Base-by-base conservation (phyloP, 2,113 vertebrate species). In the Mustelus asterias region DNA sequence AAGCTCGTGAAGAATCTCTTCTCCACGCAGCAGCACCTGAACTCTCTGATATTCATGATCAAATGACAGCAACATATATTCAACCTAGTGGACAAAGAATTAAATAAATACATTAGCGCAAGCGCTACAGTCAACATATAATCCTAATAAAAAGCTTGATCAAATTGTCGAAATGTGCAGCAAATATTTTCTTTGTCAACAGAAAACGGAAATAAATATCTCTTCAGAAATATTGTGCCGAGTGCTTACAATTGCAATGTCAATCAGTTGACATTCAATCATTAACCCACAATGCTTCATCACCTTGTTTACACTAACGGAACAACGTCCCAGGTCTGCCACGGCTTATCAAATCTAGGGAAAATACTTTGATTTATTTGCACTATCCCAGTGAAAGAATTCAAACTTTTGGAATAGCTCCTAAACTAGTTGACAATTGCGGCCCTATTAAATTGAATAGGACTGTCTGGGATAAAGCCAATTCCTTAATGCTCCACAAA, bases 51-150 rank as follows among this genome's bases (percentile, higher is more conserved):
- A 97, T 96, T 98, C 98, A 95, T 98, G 98, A 96, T 99, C 98
- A 96, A 99, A 98, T 95, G 98, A 98, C 94, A 99, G 97, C 96
- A 99, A 96, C 98, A 99, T 99, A 97, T 99, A 99, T 96, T 99
- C 99, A 94, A 99, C 99, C 99, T 99, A 48, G 93, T 96, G 95
- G 94, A 97, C 96, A 96, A 88, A 96, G 96, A 96, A 70, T 70
- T 67, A n/a, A 70, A 24, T 94, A 94, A 69, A 54, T 33, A 65
- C 94, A 95, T 72, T 48, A 72, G 10, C 9, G 70, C 14, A 67
- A 65, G 65, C 29, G 37, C 69, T 72, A 18, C 16, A 54, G 41
- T 76, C 44, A 95, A 58, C 11, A 33, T 33, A 90, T 11, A 33
- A 90, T 26, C 60, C 60, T 95, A 97, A 96, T 70, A 37, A 95